Base-by-base conservation (phyloP, 2,888 invertebrate species). In the Andrena praecox region DNA sequence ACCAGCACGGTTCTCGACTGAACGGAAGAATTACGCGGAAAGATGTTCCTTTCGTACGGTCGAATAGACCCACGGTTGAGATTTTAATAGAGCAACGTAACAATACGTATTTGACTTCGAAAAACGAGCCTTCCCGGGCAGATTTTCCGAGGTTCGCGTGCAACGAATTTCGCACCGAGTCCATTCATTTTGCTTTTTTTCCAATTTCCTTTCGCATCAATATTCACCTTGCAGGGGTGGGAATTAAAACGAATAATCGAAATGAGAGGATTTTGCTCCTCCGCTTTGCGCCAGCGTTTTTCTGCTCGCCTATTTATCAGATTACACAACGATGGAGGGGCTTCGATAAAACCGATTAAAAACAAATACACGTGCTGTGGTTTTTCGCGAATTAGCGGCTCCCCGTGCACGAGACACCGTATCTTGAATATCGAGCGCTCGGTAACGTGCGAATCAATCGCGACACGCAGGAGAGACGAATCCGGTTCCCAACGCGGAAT, bases 221-320 rank as follows among this genome's bases (percentile, higher is more conserved):
- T 33, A 59, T 79, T 20, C 33, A 35, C 50, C 16, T 50, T 67
- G 48, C 66, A 50, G 54, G 68, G 10, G 27, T 35, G 66, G 80
- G 64, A 85, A 78, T 77, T 73, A 64, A 82, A 85, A 73, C 77
- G 72, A 85, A 80, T 77, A 80, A 64, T 50, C 67, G 66, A 56
- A 70, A 64, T 62, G 29, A 62, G 60, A 56, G 63, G 33, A 33
- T 33, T 42, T 71, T 50, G 29, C 56, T 68, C 42, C 71, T 67
- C 54, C 54, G 33, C 48, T 72, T 35, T 68, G 74, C 70, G 54
- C 48, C 66, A 90, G 84, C 87, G 85, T 90, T 91, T 92, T 90
- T 89, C 80, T 91, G 91, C 92, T 93, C 91, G 93, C 91, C 90
- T 93, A 93, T 93, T 93, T 93, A 93, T 93, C 91, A 93, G 90